Conservation (phyloP, 2,888 invertebrate species). For the Polydrusus pterygomalis region DNA sequence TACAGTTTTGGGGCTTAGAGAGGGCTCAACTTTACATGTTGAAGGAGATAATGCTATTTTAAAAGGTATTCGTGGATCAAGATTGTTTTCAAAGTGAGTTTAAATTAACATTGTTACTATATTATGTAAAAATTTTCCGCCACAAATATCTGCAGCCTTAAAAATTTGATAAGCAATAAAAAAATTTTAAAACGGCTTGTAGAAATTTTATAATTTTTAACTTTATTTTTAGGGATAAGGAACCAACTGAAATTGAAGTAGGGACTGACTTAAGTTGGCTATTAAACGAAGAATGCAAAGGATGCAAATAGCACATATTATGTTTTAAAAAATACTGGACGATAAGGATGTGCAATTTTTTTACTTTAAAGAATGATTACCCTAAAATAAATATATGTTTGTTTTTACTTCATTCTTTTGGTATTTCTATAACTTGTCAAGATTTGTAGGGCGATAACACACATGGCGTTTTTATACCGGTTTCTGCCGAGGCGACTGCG, state of each 20-base stretch:
- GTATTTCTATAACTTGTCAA: background rate
- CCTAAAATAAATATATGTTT: no score
- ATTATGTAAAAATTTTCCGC: conserved; percentile 19
- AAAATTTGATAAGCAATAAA: background rate
- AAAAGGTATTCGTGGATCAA: conserved; percentile 78
- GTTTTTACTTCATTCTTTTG: background rate
- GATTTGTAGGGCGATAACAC: background rate
- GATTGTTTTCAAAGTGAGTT: conserved; percentile 80
- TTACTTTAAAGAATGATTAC: no score
- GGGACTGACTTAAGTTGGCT: conserved; percentile 79
- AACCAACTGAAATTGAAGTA: conserved; percentile 74
- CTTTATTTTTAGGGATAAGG: conserved; percentile 73
- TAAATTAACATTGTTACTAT: background rate
- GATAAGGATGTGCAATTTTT: no score
- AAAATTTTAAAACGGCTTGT: no score
- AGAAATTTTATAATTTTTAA: background rate
- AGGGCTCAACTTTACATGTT: conserved; percentile 81
- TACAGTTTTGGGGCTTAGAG: conserved; percentile 82
- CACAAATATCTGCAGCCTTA: background rate
- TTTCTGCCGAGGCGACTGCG: no score
- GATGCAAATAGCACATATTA: background rate
- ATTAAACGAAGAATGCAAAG: conserved; percentile 59
- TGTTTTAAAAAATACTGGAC: background rate
- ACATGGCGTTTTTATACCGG: no score
- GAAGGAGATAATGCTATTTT: conserved; percentile 76